A percentile compares a stretch with the other conserved stretches of the same genome.
phyloP scores from a whole-genome alignment of 1,140 invertebrate genomes.

The Bathynomus jamesi region DNA sequence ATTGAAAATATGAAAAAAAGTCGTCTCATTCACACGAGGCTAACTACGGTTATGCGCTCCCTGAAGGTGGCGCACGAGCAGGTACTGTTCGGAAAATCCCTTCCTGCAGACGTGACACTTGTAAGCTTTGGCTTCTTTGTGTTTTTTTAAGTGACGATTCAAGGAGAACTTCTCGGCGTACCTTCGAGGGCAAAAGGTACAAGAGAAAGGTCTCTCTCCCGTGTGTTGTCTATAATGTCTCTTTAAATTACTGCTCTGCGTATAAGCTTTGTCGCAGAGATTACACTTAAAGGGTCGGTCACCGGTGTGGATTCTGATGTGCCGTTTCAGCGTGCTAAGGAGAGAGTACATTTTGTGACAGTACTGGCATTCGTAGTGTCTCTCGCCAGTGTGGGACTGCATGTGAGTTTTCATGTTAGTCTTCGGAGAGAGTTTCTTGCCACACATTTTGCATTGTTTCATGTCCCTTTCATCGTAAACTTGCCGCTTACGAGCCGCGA shows the following conservation, averaged over 20 bases:
- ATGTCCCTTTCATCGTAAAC: neutral
- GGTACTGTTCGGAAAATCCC: neutral
- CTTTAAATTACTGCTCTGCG: neutral
- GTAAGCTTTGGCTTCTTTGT: neutral
- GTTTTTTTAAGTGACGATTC: neutral
- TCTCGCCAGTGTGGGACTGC: neutral
- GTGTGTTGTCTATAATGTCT: neutral
- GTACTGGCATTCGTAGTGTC: neutral
- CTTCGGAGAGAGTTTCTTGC: neutral
- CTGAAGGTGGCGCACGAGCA: neutral
- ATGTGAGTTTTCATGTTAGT: slow-evolving; percentile 3
- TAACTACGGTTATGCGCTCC: neutral
- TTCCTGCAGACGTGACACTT: neutral
- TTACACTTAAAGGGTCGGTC: slow-evolving; percentile 42
- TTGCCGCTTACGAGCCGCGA: no score
- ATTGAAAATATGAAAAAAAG: no score
- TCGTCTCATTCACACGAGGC: no score
- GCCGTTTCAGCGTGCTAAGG: neutral
- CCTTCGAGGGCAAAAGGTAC: neutral
- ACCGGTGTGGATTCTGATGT: slow-evolving; percentile 50
- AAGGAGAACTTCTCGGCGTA: neutral
- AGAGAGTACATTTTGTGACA: neutral
- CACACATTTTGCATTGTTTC: neutral
- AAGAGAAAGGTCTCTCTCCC: slow-evolving; percentile 2
- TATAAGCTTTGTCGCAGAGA: slow-evolving; percentile 45